phyloP scores from a whole-genome alignment of 2,888 invertebrate genomes.

The Lithophane ornitopus region DNA sequence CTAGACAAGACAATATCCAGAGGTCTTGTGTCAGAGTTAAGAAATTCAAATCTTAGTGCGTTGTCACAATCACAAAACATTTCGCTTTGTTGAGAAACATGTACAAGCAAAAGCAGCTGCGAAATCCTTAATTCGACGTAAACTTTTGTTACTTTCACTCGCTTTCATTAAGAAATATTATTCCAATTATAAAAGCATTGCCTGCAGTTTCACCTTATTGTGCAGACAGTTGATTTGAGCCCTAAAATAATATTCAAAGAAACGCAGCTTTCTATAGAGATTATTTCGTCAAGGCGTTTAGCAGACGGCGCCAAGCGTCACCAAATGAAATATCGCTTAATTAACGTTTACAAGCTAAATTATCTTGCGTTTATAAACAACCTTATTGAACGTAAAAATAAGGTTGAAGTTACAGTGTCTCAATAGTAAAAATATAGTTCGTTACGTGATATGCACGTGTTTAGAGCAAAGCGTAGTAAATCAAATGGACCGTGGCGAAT shows the following conservation, averaged over 20 bases:
- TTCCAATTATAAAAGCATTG: conserved; percentile 36
- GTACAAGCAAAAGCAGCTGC: background rate
- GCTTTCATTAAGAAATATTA: conserved; percentile 24
- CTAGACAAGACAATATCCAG: background rate
- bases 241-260: conserved; percentile 80
- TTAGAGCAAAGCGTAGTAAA: conserved; percentile 77
- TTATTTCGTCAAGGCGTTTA: conserved; percentile 85
- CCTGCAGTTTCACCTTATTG: conserved; percentile 19
- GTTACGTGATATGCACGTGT: conserved; percentile 74
- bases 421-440: conserved; percentile 43
- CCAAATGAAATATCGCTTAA: conserved; percentile 86
- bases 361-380: conserved; percentile 55
- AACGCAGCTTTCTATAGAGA: conserved; percentile 73
- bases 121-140: background rate
- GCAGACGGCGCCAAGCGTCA: conserved; percentile 84
- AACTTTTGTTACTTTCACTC: conserved; percentile 5
- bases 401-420: conserved; percentile 65
- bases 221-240: conserved; percentile 47
- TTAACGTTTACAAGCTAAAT: conserved; percentile 79
- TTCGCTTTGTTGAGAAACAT: background rate
- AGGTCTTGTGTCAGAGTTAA: background rate
- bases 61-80: background rate
- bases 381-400: conserved; percentile 63
- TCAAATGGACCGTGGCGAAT: conserved; percentile 81
- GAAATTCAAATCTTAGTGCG: background rate